A percentile compares a stretch with the other conserved stretches of the same genome.
These are phyloP conservation scores for Propithecus perrieri DNA, from an alignment of 2,797 vertebrate genomes.

Conservation along the genomic window DNA sequence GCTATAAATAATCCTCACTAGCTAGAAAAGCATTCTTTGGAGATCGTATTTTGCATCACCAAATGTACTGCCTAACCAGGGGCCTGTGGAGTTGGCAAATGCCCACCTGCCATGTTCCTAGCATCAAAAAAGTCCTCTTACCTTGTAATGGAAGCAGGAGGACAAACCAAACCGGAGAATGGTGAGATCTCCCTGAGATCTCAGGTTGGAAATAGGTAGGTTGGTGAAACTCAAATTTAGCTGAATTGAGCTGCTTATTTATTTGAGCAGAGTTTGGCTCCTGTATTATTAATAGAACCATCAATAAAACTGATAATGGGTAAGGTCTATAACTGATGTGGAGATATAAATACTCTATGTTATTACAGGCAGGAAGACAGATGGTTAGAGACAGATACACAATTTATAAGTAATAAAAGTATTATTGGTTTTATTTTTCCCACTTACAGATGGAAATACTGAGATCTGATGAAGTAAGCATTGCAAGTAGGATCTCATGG, in stretches of 20 bases:
- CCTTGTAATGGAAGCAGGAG: not conserved
- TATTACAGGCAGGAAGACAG: not conserved
- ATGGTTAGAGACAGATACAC: not conserved
- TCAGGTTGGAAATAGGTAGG: not conserved
- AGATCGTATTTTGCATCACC: slow-evolving; percentile 56
- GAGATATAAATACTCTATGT: not conserved
- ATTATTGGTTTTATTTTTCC: not conserved
- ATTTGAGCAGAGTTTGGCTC: not conserved
- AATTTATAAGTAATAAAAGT: not conserved
- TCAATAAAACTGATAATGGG: not conserved
- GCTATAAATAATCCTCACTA: slow-evolving; percentile 65
- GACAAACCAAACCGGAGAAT: not conserved
- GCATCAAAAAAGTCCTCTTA: slow-evolving; percentile 41
- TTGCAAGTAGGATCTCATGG: not conserved
- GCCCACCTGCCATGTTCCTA: not conserved
- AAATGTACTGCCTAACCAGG: slow-evolving; percentile 43
- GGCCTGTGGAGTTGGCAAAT: not conserved
- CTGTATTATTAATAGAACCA: not conserved
- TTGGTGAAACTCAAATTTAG: not conserved
- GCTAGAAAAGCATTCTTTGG: slow-evolving; percentile 34
- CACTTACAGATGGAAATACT: slow-evolving; percentile 21
- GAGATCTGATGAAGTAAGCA: not conserved
- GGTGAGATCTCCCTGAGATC: not conserved
- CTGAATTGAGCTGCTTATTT: not conserved
- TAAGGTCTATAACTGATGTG: not conserved